phyloP scores from a whole-genome alignment of 1,140 invertebrate genomes.

The Drosophila sproati region DNA sequence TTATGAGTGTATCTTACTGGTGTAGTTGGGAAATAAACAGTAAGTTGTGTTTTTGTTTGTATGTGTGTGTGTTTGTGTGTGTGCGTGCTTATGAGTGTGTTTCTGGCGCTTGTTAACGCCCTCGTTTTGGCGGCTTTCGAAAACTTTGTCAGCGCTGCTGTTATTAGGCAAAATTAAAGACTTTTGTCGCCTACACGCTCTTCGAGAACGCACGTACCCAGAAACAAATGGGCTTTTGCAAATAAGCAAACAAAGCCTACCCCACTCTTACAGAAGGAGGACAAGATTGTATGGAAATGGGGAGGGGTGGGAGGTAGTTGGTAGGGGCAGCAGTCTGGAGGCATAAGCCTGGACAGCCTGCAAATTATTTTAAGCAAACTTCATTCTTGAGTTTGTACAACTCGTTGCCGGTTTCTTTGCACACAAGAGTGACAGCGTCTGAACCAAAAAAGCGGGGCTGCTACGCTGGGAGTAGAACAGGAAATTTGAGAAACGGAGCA shows the following conservation, averaged over 20 bases:
- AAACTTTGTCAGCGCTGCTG: slow-evolving; percentile 67
- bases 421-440: slow-evolving; percentile 10
- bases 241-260: slow-evolving; percentile 74
- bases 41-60: slow-evolving; percentile 6
- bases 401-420: slow-evolving; percentile 43
- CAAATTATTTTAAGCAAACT: slow-evolving; percentile 82
- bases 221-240: slow-evolving; percentile 79
- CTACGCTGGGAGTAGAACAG: neutral
- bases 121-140: slow-evolving; percentile 75
- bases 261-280: slow-evolving; percentile 12
- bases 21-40: slow-evolving; percentile 46
- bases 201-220: slow-evolving; percentile 54
- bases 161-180: slow-evolving; percentile 80
- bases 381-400: slow-evolving; percentile 80
- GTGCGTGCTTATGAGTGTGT: slow-evolving; percentile 49
- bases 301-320: neutral
- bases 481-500: neutral
- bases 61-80: slow-evolving; percentile 18
- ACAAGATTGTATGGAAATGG: too few relatives aligned
- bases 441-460: neutral
- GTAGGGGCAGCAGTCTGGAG: slow-evolving; percentile 4
- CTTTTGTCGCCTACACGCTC: slow-evolving; percentile 67
- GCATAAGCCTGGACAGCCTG: slow-evolving; percentile 71
- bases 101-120: slow-evolving; percentile 78
- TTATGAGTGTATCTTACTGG: slow-evolving; percentile 7